Evolutionary conservation across 2,113 vertebrate species (phyloP), one percentile per base, ranked within the genome.

Genomic region (Caloenas nicobarica): DNA sequence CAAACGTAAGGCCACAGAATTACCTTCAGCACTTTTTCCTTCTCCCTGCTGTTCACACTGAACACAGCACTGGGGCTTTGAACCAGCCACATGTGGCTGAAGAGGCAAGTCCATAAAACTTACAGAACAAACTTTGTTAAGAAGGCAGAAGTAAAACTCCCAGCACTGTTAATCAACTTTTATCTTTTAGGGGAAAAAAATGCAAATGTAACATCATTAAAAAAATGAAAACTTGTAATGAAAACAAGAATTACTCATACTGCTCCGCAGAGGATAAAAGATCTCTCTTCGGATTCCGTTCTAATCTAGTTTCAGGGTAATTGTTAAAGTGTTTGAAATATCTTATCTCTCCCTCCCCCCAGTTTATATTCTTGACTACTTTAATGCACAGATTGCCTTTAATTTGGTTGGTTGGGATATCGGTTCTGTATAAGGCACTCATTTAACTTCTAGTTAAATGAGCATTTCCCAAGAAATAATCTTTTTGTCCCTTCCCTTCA

Each of bases 161-260:
- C 23, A 86, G 54, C 76, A 54, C 79, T 60, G 42, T 78, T 97
- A 88, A 95, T 93, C 88, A 88, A 54, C 56, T 77, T 60, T 93
- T 94, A 94, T 94, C 94, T 92, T 95, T 88, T 89, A 50, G n/a
- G 38, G 8, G 1, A 28, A 28, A 16, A 61, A 95, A 89, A 71
- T 71, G 91, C n/a, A 94, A 95, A 93, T 82, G 78, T 66, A 94
- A 72, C 74, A 89, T 87, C 44, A 91, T 89, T 92, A 4, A 74
- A 88, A 76, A 92, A 95, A 91, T n/a, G 82, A 94, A 91, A 90
- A 95, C 40, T 94, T 95, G 68, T 95, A 96, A 95, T 92, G 89
- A 95, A 95, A 95, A 95, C 87, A 96, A 87, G 91, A 94, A 96
- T 95, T 94, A 96, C 88, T 94, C 72, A 60, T 53, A 54, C 70